Base-by-base conservation (phyloP, 1,140 invertebrate species). In the Scylla paramamosain region DNA sequence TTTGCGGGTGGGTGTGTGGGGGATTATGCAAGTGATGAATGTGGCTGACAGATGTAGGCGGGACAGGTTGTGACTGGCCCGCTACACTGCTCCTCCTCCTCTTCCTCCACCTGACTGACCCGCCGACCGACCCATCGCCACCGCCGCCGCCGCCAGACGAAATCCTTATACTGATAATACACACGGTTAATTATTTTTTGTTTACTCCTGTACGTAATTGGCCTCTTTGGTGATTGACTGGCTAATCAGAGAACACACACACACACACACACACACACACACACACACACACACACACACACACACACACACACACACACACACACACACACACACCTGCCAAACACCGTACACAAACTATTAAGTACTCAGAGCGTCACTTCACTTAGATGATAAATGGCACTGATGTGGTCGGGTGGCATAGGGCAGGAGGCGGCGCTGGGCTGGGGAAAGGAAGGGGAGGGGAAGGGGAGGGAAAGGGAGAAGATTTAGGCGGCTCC, bases 271-370 rank as follows among this genome's bases (percentile, higher is more conserved):
- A 67, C 59, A 25, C 59, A 67, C 59, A 25, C 59, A 67, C 59
- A 67, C 59, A 67, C 59, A 67, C 59, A 67, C 59, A 67, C 59
- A 67, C 59, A 77, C 67, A 77, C 67, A 77, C 67, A 77, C 67
- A 77, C 67, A 77, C 67, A 77, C 67, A 77, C 67, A 77, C 67
- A 77, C 67, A 77, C 67, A 77, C 67, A 77, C 67, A 77, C 67
- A 77, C 67, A 77, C 67, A 77, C 67, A 77, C 67, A 77, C 67
- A 77, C 67, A 77, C 67, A 77, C 67, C 67, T 77, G 67, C 67
- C 12, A 77, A n/a, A 77, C 67, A n/a, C 67, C n/a, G 20, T 77
- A 77, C 67, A 77, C 25, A 77, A 77, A n/a, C 67, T 77, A 77
- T 77, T 77, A 25, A 77, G n/a, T 77, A n/a, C 67, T n/a, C n/a